Evolutionary conservation across 2,888 invertebrate species (phyloP).

Genomic region (Tachystola acroxantha): DNA sequence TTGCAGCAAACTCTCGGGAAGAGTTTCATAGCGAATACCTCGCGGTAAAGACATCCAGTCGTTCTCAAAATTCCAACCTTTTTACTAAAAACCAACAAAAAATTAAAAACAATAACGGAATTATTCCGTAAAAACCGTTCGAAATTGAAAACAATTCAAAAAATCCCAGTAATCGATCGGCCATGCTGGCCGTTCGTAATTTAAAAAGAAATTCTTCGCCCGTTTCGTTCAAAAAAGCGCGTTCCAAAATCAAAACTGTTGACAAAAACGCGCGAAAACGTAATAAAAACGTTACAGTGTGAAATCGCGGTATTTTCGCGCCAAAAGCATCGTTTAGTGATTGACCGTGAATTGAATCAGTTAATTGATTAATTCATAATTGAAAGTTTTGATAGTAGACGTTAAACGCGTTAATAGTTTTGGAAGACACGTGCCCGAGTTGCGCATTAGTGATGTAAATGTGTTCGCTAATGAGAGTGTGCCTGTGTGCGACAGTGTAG

Average conservation of each 20-base stretch:
- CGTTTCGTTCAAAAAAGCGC: conserved; percentile 56
- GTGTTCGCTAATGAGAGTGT: conserved; percentile 68
- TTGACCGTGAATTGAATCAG: conserved; percentile 25
- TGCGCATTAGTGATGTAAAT: conserved; percentile 66
- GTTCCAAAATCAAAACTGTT: conserved; percentile 41
- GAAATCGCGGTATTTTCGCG: conserved; percentile 30
- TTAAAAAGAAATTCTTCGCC: conserved; percentile 56
- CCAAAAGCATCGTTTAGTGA: conserved; percentile 35
- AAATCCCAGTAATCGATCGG: conserved; percentile 50
- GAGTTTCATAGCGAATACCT: conserved; percentile 78
- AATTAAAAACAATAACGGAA: conserved; percentile 29
- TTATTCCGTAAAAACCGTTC: conserved; percentile 19
- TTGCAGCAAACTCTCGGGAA: conserved; percentile 77
- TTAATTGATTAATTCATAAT: conserved; percentile 34
- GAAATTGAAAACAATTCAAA: conserved; percentile 20
- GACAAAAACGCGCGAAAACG: conserved; percentile 32
- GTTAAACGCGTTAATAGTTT: conserved; percentile 28
- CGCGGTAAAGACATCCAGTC: conserved; percentile 75
- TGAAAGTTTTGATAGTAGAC: conserved; percentile 49
- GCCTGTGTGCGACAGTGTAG: conserved; percentile 47
- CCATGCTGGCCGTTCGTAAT: conserved; percentile 32
- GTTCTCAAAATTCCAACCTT: conserved; percentile 45
- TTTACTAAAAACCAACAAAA: conserved; percentile 28
- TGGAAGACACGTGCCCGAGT: conserved; percentile 42
- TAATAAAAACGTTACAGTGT: conserved; percentile 8